Evolutionary conservation across 2,113 vertebrate species (phyloP).

Genomic region (Tretioscincus oriximinensis): DNA sequence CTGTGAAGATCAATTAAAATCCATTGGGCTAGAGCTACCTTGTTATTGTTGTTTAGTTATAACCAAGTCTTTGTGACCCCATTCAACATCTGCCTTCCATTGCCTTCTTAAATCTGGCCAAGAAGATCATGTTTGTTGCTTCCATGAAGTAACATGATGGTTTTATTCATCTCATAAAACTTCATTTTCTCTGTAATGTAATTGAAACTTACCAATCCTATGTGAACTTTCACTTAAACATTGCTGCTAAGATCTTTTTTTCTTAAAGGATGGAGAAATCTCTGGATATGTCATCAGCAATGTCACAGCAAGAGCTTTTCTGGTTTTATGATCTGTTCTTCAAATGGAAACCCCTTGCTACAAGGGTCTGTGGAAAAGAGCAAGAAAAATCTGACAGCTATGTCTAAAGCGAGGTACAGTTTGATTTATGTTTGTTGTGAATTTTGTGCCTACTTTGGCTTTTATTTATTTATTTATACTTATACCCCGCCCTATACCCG

Average conservation of each 20-base stretch:
- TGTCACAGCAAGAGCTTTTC: not conserved
- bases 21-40: not conserved
- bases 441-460: not conserved
- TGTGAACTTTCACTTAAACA: not conserved
- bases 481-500: too few species aligned
- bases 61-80: too few species aligned
- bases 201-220: not conserved
- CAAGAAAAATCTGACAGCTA: not conserved
- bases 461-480: not conserved
- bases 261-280: constrained; percentile 36
- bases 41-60: too few species aligned
- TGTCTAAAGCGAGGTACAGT: constrained; percentile 3
- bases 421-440: not conserved
- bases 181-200: too few species aligned
- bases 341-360: constrained; percentile 2
- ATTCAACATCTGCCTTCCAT: too few species aligned
- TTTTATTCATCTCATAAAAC: too few species aligned
- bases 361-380: not conserved
- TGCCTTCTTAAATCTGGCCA: too few species aligned
- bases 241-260: not conserved
- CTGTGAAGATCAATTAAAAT: not conserved
- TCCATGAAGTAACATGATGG: too few species aligned
- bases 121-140: too few species aligned
- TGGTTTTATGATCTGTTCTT: not conserved
- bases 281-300: not conserved